Evolutionary conservation across 2,888 invertebrate genomes (phyloP).

Genomic region (Mythimna impura): DNA sequence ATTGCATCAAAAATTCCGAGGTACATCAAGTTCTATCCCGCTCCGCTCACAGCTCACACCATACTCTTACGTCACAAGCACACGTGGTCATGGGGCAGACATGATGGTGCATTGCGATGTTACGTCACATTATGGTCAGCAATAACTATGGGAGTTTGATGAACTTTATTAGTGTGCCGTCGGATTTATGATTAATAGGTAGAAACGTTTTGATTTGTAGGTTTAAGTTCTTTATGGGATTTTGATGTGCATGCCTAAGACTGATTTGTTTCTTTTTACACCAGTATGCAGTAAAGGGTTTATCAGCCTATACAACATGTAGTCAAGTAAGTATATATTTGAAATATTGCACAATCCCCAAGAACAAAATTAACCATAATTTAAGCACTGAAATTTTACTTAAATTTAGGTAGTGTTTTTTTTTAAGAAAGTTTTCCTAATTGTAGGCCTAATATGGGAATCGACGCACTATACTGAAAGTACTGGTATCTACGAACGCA

Average conservation of each 20-base stretch:
- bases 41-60: constrained; percentile 5
- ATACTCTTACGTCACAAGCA: constrained; percentile 36
- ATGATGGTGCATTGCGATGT: constrained; percentile 35
- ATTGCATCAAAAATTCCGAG: no score
- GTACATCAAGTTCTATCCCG: constrained; percentile 8
- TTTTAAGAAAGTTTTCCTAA: no score
- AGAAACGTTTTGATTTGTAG: background rate
- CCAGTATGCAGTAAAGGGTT: no score
- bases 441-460: no score
- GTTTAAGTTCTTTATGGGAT: background rate
- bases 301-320: no score
- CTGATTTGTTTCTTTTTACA: background rate
- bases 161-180: constrained; percentile 32
- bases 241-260: background rate
- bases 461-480: no score
- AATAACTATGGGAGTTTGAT: constrained; percentile 23
- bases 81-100: constrained; percentile 48
- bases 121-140: constrained; percentile 40
- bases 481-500: no score
- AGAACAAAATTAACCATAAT: no score
- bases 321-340: no score
- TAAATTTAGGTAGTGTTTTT: no score
- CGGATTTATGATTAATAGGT: background rate
- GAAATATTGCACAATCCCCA: no score
- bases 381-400: no score